Evolutionary conservation across 2,797 vertebrate genomes (phyloP).

Genomic region (Gila robusta): DNA sequence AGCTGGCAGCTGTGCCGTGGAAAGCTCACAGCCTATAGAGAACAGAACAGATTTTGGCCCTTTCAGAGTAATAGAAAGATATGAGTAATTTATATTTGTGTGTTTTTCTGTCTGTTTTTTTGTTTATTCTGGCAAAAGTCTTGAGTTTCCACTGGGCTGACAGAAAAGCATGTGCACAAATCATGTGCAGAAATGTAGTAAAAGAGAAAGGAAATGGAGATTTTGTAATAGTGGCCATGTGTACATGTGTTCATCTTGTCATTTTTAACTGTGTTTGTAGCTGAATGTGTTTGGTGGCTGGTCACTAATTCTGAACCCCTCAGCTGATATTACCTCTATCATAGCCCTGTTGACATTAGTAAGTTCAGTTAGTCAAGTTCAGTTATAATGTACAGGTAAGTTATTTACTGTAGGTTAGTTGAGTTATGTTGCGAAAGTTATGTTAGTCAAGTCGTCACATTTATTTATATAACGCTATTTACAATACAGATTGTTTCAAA

Average conservation of each 20-base stretch:
- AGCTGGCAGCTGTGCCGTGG: conserved; percentile 71
- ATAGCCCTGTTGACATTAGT: neutral
- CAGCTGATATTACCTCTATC: neutral
- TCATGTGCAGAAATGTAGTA: conserved; percentile 49
- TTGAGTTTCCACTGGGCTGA: conserved; percentile 65
- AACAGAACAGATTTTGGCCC: conserved; percentile 14
- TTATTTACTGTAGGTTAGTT: neutral
- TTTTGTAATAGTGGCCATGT: conserved; percentile 21
- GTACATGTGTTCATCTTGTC: conserved; percentile 25
- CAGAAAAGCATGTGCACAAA: neutral
- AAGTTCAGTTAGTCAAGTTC: neutral
- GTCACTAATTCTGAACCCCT: neutral
- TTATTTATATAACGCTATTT: too few relatives aligned
- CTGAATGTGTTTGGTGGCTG: neutral
- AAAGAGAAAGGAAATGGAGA: conserved; percentile 51
- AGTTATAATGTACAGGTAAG: neutral
- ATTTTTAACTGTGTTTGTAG: neutral
- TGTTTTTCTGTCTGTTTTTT: conserved; percentile 46
- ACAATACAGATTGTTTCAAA: too few relatives aligned
- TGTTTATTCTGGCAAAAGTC: conserved; percentile 67
- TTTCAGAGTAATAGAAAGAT: conserved; percentile 20
- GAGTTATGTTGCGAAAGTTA: neutral
- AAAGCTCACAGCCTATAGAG: conserved; percentile 62
- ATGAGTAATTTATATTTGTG: conserved; percentile 37
- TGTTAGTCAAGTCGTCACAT: neutral